A percentile compares a stretch with the other conserved stretches of the same genome.
These are phyloP conservation scores for Grapholita molesta DNA, from an alignment of 1,140 invertebrate genomes.

Conservation along the genomic window DNA sequence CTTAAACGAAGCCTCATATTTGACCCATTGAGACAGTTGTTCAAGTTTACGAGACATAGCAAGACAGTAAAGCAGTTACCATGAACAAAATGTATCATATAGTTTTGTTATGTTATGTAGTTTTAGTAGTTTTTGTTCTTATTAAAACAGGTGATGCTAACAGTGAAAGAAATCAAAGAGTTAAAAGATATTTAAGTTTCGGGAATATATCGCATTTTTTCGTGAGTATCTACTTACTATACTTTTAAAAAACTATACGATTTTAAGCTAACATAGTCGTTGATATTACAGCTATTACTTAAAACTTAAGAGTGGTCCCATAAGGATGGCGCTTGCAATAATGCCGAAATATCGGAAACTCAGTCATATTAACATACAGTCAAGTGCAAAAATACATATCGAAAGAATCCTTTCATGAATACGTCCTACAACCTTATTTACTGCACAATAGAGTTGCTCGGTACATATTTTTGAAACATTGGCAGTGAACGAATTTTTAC, in stretches of 20 bases:
- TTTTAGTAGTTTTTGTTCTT: constrained; percentile 39
- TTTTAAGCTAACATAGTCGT: neutral
- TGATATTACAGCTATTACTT: no score
- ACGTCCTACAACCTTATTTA: no score
- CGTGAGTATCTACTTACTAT: constrained; percentile 42
- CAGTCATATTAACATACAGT: no score
- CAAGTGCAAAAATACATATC: no score
- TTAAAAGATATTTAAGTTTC: constrained; percentile 49
- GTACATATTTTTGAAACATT: no score
- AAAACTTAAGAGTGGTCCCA: no score
- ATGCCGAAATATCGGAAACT: no score
- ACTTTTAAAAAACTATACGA: neutral
- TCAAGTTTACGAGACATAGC: neutral
- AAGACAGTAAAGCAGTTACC: constrained; percentile 9
- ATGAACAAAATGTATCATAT: constrained; percentile 48
- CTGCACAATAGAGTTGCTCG: no score
- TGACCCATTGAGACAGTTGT: neutral
- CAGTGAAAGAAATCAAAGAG: constrained; percentile 28
- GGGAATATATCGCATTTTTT: constrained; percentile 58
- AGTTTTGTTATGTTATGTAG: constrained; percentile 42
- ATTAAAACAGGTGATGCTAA: constrained; percentile 43
- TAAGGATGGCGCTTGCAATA: no score
- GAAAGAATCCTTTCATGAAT: no score
- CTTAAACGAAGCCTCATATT: neutral
- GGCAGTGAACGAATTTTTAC: no score